A percentile compares a stretch with the other conserved stretches of the same genome.
phyloP scores from a whole-genome alignment of 2,888 invertebrate species.

The Furcula furcula region DNA sequence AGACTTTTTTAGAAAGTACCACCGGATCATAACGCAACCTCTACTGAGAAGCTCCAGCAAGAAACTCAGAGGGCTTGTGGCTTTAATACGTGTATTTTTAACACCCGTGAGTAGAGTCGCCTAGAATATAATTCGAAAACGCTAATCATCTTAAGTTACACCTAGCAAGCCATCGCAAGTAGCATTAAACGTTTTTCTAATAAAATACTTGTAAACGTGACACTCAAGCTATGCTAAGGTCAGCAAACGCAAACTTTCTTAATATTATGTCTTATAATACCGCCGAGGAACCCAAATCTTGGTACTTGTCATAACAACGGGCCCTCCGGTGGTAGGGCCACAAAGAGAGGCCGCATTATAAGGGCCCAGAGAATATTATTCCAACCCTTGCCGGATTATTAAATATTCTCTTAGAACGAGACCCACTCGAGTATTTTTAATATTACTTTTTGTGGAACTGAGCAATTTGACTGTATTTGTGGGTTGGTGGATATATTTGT shows the following conservation, averaged over 20 bases:
- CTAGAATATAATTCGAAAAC: too few relatives aligned
- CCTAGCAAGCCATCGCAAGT: too few relatives aligned
- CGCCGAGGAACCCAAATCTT: slow-evolving; percentile 12
- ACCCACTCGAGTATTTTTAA: slow-evolving; percentile 46
- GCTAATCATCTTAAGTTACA: too few relatives aligned
- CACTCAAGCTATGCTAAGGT: too few relatives aligned
- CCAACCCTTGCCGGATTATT: slow-evolving; percentile 57
- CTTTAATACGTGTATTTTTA: too few relatives aligned
- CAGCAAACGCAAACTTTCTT: neutral
- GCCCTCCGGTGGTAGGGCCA: slow-evolving; percentile 14
- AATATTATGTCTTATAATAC: neutral
- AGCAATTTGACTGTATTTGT: slow-evolving; percentile 14
- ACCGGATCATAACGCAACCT: too few relatives aligned
- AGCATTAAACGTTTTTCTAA: too few relatives aligned
- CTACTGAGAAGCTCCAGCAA: too few relatives aligned
- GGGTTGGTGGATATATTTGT: neutral
- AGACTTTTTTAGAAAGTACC: too few relatives aligned
- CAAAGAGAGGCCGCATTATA: slow-evolving; percentile 36
- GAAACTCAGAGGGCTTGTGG: too few relatives aligned
- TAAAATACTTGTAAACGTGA: too few relatives aligned
- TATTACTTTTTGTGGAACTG: slow-evolving; percentile 38
- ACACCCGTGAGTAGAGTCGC: too few relatives aligned
- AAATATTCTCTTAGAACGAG: slow-evolving; percentile 45
- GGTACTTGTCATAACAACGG: slow-evolving; percentile 27
- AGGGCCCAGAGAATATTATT: slow-evolving; percentile 48